phyloP scores from a whole-genome alignment of 1,140 invertebrate species.

The Adelges cooleyi region DNA sequence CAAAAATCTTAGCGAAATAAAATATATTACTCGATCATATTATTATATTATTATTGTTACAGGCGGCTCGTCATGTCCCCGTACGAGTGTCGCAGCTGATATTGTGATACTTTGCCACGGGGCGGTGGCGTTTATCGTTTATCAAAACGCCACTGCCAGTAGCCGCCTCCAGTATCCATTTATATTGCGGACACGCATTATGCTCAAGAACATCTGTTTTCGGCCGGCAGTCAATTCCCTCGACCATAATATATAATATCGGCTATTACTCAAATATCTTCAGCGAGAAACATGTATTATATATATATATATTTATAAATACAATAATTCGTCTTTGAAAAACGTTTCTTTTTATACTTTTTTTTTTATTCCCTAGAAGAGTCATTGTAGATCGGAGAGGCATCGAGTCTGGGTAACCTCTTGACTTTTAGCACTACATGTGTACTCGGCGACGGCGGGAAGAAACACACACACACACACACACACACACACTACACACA shows the following conservation, averaged over 20 bases:
- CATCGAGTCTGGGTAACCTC: background rate
- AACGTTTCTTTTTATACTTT: slow-evolving; percentile 1
- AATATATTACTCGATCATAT: slow-evolving; percentile 7
- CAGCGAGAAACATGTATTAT: background rate
- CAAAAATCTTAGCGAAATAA: too few relatives aligned
- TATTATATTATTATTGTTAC: too few relatives aligned
- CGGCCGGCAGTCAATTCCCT: background rate
- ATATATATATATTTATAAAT: background rate
- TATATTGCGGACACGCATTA: slow-evolving; percentile 12
- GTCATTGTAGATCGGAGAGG: background rate
- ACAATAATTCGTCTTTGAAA: slow-evolving; percentile 24
- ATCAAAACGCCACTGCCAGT: background rate
- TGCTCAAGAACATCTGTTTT: slow-evolving; percentile 19
- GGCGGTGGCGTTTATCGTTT: background rate
- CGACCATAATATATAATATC: background rate
- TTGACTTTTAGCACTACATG: slow-evolving; percentile 12
- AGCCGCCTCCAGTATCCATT: background rate
- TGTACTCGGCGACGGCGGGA: background rate
- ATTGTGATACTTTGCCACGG: background rate
- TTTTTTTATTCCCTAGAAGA: background rate
- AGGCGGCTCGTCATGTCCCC: background rate
- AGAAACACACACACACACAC: too few relatives aligned
- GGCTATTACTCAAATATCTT: slow-evolving; percentile 21
- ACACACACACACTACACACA: background rate
- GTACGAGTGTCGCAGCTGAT: slow-evolving; percentile 1